A percentile compares a stretch with the other conserved stretches of the same genome.
phyloP scores from a whole-genome alignment of 2,113 vertebrate species.

The Leptobrachium leishanense region DNA sequence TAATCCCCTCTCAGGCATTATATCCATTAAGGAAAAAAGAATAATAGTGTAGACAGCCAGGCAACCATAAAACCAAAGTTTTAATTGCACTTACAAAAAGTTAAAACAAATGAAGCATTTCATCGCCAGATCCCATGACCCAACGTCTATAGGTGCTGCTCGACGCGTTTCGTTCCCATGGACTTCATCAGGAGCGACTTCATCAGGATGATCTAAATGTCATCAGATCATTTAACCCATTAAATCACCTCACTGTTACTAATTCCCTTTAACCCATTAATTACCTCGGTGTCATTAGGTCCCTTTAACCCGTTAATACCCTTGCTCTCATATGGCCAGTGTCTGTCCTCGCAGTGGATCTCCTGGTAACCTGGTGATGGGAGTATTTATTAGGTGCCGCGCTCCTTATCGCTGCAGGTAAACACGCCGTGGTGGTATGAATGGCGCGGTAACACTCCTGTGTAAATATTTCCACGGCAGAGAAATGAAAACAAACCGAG shows the following conservation, averaged over 20 bases:
- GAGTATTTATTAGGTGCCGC: neutral
- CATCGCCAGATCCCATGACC: too few species aligned
- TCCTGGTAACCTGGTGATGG: neutral
- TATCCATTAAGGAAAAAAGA: too few species aligned
- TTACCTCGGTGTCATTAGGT: neutral
- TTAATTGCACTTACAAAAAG: too few species aligned
- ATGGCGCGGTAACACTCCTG: slow-evolving; percentile 29
- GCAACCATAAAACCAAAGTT: too few species aligned
- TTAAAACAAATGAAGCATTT: too few species aligned
- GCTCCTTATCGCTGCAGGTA: slow-evolving; percentile 14
- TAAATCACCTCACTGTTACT: neutral
- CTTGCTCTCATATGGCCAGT: neutral
- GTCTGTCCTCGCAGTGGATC: neutral
- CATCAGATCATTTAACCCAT: neutral
- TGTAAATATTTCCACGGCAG: slow-evolving; percentile 29
- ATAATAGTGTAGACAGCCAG: too few species aligned
- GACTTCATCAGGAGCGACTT: too few species aligned
- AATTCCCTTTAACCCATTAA: neutral
- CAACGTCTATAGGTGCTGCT: too few species aligned
- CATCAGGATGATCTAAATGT: neutral
- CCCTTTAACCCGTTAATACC: neutral
- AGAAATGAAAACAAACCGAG: slow-evolving; percentile 3
- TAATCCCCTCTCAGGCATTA: too few species aligned
- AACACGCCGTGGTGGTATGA: neutral
- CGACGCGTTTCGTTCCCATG: too few species aligned